A percentile compares a stretch with the other conserved stretches of the same genome.
Conservation (phyloP, 2,113 vertebrate genomes). For the Salvelinus alpinus region DNA sequence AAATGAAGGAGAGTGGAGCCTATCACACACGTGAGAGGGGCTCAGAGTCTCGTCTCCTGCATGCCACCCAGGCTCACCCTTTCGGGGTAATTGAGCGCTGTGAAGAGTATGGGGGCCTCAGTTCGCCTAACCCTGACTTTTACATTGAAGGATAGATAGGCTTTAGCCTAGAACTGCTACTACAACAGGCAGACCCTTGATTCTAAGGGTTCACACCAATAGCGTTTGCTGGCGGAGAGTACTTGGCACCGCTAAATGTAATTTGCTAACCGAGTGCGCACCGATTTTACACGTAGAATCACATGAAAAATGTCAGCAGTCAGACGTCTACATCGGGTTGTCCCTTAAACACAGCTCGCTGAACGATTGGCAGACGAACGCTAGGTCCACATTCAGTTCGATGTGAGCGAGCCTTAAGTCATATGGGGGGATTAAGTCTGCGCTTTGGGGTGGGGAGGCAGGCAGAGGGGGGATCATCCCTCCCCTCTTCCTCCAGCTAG, state of each 20-base stretch:
- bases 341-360: too few species aligned
- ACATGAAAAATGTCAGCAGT: too few species aligned
- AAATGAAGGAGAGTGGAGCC: background rate
- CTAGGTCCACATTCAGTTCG: background rate
- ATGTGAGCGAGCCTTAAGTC: background rate
- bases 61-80: slow-evolving; percentile 1
- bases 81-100: background rate
- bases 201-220: background rate
- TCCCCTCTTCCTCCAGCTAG: slow-evolving; percentile 12
- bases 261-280: too few species aligned
- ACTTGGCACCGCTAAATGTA: too few species aligned
- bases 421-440: slow-evolving; percentile 37
- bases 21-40: background rate
- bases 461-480: background rate
- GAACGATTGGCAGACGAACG: too few species aligned
- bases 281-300: too few species aligned
- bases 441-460: slow-evolving; percentile 30
- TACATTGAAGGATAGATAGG: slow-evolving; percentile 7
- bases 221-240: too few species aligned
- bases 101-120: background rate
- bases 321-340: too few species aligned
- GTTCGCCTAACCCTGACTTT: slow-evolving; percentile 21
- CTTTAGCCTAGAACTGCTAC: background rate
- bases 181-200: slow-evolving; percentile 18
- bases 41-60: background rate